Evolutionary conservation across 2,113 vertebrate species (phyloP).

Genomic region (Hemibagrus wyckioides): DNA sequence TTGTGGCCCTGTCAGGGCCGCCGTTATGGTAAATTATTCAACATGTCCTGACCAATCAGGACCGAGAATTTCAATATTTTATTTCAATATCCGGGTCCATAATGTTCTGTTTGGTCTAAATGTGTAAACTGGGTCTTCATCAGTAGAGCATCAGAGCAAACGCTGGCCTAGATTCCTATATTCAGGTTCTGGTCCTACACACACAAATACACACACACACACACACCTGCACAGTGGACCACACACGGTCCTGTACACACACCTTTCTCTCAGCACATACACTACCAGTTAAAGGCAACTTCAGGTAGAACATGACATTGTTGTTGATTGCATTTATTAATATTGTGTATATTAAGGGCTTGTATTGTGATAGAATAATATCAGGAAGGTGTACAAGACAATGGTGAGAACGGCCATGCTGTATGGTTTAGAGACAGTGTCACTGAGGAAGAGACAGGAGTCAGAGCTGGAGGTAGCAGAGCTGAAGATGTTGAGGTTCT

Average conservation of each 20-base stretch:
- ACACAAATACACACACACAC: neutral
- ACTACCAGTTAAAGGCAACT: neutral
- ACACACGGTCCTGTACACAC: neutral
- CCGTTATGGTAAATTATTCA: neutral
- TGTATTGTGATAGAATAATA: no score
- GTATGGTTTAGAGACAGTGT: no score
- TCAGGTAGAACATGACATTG: no score
- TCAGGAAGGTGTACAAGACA: no score
- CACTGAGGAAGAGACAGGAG: no score
- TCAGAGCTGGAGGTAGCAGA: no score
- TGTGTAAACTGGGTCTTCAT: slow-evolving; percentile 18
- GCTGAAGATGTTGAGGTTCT: no score
- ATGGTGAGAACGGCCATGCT: no score
- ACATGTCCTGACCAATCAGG: neutral
- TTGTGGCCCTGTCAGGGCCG: neutral
- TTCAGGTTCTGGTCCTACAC: neutral
- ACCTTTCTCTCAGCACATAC: neutral
- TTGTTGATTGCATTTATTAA: no score
- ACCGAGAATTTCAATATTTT: neutral
- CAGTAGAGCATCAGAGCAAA: slow-evolving; percentile 22
- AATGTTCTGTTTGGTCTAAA: neutral
- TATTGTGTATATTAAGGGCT: no score
- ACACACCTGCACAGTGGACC: no score
- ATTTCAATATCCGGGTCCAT: neutral
- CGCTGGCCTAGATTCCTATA: slow-evolving; percentile 22